phyloP scores from a whole-genome alignment of 2,888 invertebrate species.

The Hoplodrina blanda region DNA sequence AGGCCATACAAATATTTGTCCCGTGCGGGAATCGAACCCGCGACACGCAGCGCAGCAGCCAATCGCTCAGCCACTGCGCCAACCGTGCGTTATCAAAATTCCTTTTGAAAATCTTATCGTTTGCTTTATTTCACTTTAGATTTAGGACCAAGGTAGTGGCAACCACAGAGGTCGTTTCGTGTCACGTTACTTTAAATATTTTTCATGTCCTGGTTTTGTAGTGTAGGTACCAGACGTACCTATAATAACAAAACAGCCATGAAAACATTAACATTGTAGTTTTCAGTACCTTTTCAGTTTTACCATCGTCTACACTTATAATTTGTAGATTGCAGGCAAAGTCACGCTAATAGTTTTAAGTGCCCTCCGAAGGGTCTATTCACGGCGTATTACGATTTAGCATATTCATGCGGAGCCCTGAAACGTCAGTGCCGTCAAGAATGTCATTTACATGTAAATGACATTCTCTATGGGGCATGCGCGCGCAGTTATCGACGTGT shows the following conservation, averaged over 20 bases:
- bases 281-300: slow-evolving; percentile 21
- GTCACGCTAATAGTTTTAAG: slow-evolving; percentile 44
- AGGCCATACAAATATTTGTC: no score
- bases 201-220: neutral
- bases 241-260: neutral
- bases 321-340: slow-evolving; percentile 10
- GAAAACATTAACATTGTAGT: neutral
- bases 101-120: neutral
- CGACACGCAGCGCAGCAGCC: no score
- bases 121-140: neutral
- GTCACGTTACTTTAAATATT: no score
- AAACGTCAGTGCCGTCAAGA: slow-evolving; percentile 53
- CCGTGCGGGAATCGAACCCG: no score
- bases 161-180: no score
- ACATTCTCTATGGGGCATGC: slow-evolving; percentile 62
- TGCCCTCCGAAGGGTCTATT: slow-evolving; percentile 40
- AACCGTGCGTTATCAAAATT: neutral
- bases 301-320: slow-evolving; percentile 6
- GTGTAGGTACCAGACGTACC: neutral
- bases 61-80: no score
- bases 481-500: slow-evolving; percentile 79
- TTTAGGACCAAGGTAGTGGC: no score
- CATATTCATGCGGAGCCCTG: slow-evolving; percentile 54
- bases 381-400: slow-evolving; percentile 50
- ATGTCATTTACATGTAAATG: slow-evolving; percentile 62